Conservation (phyloP, 2,888 invertebrate species). For the Mimachlamys varia region DNA sequence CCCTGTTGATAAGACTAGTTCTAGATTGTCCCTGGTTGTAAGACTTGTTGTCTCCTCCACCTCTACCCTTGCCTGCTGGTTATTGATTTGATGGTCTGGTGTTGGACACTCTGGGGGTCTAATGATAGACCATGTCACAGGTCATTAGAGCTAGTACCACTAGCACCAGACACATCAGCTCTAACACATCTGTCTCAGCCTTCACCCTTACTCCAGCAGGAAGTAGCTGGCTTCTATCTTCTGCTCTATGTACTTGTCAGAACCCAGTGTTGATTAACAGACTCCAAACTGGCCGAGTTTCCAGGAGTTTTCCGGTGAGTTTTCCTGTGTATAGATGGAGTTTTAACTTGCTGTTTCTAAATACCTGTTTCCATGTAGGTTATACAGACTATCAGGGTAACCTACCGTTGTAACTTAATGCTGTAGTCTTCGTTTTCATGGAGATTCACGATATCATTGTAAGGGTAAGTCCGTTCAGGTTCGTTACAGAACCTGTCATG, state of each 20-base stretch:
- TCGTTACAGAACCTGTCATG: too few relatives aligned
- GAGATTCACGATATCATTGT: too few relatives aligned
- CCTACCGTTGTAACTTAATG: too few relatives aligned
- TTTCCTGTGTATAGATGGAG: neutral
- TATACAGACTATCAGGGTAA: too few relatives aligned
- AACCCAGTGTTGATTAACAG: neutral
- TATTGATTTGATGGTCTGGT: slow-evolving; percentile 1
- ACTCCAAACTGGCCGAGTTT: neutral
- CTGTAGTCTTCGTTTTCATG: too few relatives aligned
- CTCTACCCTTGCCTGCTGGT: neutral
- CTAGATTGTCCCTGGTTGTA: neutral
- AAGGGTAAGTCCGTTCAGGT: too few relatives aligned
- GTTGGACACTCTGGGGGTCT: slow-evolving; percentile 1
- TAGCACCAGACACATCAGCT: neutral
- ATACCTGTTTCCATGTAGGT: too few relatives aligned
- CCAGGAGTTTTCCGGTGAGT: neutral
- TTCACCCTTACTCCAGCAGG: neutral
- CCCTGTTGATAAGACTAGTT: neutral
- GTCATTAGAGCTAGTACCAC: neutral
- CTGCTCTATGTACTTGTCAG: neutral
- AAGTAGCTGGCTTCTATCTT: neutral
- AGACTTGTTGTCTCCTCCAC: neutral
- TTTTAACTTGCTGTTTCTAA: too few relatives aligned
- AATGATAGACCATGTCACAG: slow-evolving; percentile 24
- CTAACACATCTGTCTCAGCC: neutral